Conservation (phyloP, 2,888 invertebrate species). For the Corythucha ciliata region DNA sequence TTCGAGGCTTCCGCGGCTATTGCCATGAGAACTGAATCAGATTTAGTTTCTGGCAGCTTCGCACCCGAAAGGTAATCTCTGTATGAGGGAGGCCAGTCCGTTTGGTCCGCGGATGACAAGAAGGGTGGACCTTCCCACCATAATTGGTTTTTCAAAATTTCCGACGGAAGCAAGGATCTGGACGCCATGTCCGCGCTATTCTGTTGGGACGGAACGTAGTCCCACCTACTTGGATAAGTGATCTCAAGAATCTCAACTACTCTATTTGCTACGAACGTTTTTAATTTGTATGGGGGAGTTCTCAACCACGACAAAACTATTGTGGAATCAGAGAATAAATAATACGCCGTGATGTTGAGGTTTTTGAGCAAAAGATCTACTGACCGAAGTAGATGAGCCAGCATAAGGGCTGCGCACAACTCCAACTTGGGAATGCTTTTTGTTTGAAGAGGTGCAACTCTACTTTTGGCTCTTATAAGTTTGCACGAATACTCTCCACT, state of each 20-base stretch:
- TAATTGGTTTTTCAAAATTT: too few relatives aligned
- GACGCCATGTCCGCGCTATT: constrained; percentile 40
- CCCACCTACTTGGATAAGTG: constrained; percentile 3
- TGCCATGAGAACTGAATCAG: too few relatives aligned
- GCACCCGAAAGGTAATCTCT: too few relatives aligned
- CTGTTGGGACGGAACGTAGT: constrained; percentile 24
- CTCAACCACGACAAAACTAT: constrained; percentile 16
- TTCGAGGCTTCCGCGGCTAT: too few relatives aligned
- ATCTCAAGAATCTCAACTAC: constrained; percentile 11
- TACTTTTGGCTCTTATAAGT: constrained; percentile 10
- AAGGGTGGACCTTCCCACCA: too few relatives aligned
- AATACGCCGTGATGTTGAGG: too few relatives aligned
- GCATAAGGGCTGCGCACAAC: constrained; percentile 21
- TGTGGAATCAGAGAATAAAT: constrained; percentile 21
- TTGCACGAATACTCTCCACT: too few relatives aligned
- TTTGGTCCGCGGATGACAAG: too few relatives aligned
- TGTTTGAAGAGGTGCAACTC: constrained; percentile 13
- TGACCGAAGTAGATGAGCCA: constrained; percentile 27
- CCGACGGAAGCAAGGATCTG: too few relatives aligned
- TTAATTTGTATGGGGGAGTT: background rate
- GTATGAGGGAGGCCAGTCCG: too few relatives aligned
- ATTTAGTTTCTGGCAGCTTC: too few relatives aligned
- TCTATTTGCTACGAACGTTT: constrained; percentile 17
- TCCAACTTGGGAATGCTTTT: constrained; percentile 28
- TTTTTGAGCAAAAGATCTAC: constrained; percentile 20